These are phyloP conservation scores for Temnothorax ravouxi DNA, from an alignment of 2,888 invertebrate genomes.

Conservation along the genomic window DNA sequence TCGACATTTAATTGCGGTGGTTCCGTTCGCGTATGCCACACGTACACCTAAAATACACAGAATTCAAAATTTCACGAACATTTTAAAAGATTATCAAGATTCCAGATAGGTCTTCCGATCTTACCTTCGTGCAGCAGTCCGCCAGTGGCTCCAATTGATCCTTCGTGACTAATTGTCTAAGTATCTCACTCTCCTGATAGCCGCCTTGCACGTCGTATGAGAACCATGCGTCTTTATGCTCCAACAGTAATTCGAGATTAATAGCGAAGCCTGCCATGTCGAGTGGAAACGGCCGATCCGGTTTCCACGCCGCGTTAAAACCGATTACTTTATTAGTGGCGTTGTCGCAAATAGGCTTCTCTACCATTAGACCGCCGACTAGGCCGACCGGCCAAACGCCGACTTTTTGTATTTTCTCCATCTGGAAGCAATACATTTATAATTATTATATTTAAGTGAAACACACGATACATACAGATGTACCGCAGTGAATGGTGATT, in stretches of 20 bases:
- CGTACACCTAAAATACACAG: constrained; percentile 90
- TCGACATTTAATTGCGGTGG: constrained; percentile 93
- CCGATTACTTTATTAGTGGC: constrained; percentile 89
- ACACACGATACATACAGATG: too few relatives aligned
- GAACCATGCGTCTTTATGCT: constrained; percentile 92
- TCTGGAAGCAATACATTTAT: constrained; percentile 87
- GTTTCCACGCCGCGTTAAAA: constrained; percentile 94
- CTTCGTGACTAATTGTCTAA: constrained; percentile 91
- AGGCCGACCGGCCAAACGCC: constrained; percentile 98
- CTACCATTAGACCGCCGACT: constrained; percentile 97
- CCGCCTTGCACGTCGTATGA: constrained; percentile 95
- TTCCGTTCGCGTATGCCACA: constrained; percentile 99
- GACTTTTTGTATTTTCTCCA: constrained; percentile 93
- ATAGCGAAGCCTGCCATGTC: constrained; percentile 99
- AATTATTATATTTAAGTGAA: not conserved
- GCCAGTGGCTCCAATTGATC: constrained; percentile 96
- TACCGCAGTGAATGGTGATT: too few relatives aligned
- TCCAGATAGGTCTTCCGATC: constrained; percentile 30
- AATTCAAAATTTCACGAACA: not conserved
- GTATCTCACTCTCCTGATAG: constrained; percentile 95
- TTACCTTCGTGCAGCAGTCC: constrained; percentile 94
- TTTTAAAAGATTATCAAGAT: not conserved
- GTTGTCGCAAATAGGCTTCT: constrained; percentile 92
- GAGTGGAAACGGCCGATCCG: constrained; percentile 96
- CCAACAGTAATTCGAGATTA: constrained; percentile 91